Base-by-base conservation (phyloP, 2,797 vertebrate species). In the Margarornis squamiger region DNA sequence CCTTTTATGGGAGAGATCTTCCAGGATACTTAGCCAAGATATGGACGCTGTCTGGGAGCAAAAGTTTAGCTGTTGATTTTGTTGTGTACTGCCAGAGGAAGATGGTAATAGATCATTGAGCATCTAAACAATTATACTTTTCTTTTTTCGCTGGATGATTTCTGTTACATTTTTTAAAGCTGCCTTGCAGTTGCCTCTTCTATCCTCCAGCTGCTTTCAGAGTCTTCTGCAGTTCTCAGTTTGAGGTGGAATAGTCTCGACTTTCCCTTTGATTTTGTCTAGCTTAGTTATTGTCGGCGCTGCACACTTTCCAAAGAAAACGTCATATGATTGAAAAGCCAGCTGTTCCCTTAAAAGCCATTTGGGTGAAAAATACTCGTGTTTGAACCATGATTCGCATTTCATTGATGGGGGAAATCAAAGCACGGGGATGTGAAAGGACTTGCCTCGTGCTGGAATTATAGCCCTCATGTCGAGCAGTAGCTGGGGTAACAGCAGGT, bases 261-360 rank as follows among this genome's bases (percentile, higher is more conserved):
- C 41, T 83, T 93, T 76, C 65, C 24, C 65, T 93, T 86, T 86
- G 81, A 85, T 79, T 95, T 92, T 79, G 46, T 62, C 68, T 65
- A 32, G 66, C 16, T 59, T 89, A 34, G n/a, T 92, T 81, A 29
- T 15, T 75, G 68, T 66, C 1, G 0, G 24, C 65, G 27, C 51
- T 78, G 46, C 6, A 4, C 2, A 1, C 23, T 88, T 95, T 45
- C 54, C 68, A 70, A 77, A 85, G 78, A 65, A 91, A 72, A 71
- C 0, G 0, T 38, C 8, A 8, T 55, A 4, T 65, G 82, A 86
- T 71, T 77, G 72, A 83, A 87, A 91, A 94, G 48, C 19, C 92
- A 91, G 43, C n/a, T 63, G 88, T 85, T 76, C 26, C 38, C 81
- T 90, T 55, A 52, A 75, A 92, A 79, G 12, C 27, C 41, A 11